Base-by-base conservation (phyloP, 2,113 vertebrate genomes). In the Corapipo altera region DNA sequence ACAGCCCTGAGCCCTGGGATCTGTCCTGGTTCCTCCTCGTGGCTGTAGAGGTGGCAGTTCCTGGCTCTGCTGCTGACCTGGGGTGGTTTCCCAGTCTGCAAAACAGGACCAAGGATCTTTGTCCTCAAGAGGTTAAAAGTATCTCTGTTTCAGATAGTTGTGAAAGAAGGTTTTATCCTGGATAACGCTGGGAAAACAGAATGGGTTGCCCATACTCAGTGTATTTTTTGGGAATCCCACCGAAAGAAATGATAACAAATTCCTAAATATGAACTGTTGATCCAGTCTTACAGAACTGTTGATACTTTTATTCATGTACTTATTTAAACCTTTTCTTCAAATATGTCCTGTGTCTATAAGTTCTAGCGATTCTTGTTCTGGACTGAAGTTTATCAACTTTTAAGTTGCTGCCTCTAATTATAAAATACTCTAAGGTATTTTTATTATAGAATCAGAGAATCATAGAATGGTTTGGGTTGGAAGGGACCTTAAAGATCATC, bases 1-100 rank as follows among this genome's bases (percentile, higher is more conserved):
- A 35, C 27, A 19, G 19, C 32, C 11, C 59, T 1, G 2, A 17
- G 51, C 11, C 1, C 1, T 4, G 28, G 48, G 39, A 15, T 11
- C 32, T 28, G 9, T 11, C 20, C 33, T 6, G 1, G 43, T 9
- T 8, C 41, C 27, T 7, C 3, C 17, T 8, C 30, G 1, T 1
- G 37, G 76, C 5, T 2, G 2, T 16, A 48, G 43, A 35, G 28
- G 15, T 3, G 49, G 26, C 18, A 6, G 54, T 2, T 77, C 49
- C 83, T 30, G 43, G 4, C 15, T 32, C 57, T 61, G 46, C 46
- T 55, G 41, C 70, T 37, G 32, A 26, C 35, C 58, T 28, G 32
- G 43, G 58, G 19, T 48, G 20, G 65, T 23, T 69, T 86, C 85
- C 81, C 65, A 6, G 0, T 22, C 39, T 83, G 67, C 73, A 79